phyloP scores from a whole-genome alignment of 2,797 vertebrate species.

The Helarctos malayanus region DNA sequence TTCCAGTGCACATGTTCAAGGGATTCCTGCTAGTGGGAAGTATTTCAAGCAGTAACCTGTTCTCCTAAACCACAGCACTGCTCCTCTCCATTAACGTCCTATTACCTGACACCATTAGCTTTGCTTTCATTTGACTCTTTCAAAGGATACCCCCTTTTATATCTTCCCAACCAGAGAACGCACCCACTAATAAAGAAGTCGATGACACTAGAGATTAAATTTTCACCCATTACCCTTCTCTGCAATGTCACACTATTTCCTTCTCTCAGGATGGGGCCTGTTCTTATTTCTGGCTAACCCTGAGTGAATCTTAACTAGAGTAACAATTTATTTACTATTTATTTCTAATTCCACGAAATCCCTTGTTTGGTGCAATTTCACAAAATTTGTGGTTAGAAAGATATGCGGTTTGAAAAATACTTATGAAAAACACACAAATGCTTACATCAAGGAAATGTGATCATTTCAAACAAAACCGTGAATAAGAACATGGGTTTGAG shows the following conservation, averaged over 20 bases:
- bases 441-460: background rate
- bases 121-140: conserved; percentile 17
- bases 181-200: background rate
- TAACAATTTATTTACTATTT: background rate
- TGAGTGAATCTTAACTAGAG: background rate
- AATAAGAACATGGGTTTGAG: background rate
- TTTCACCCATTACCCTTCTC: conserved; percentile 30
- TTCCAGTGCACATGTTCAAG: background rate
- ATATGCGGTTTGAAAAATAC: conserved; percentile 29
- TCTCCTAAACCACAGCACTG: background rate
- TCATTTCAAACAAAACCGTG: background rate
- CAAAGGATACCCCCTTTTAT: background rate
- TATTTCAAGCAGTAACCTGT: background rate
- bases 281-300: background rate
- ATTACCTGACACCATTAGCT: background rate
- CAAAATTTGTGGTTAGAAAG: background rate
- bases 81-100: background rate
- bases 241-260: background rate
- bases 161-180: background rate
- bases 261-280: background rate
- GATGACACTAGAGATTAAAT: background rate
- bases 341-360: conserved; percentile 41
- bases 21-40: conserved; percentile 39
- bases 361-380: background rate
- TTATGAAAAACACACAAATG: background rate